These are phyloP conservation scores for Strigops habroptila DNA, from an alignment of 2,113 vertebrate genomes.

Conservation along the genomic window DNA sequence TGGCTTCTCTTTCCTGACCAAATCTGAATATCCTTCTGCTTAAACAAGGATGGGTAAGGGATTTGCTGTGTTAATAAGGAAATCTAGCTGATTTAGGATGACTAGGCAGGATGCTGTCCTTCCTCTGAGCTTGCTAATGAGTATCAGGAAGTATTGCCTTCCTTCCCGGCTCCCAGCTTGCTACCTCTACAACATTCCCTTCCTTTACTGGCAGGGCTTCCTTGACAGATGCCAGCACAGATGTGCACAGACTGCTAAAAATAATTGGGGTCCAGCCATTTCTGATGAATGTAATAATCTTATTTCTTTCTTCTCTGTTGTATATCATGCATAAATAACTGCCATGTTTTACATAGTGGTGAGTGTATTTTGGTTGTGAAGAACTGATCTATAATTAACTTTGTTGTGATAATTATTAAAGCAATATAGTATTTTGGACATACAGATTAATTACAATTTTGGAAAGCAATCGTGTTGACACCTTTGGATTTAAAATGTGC, in stretches of 20 bases:
- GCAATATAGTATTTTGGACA: not conserved
- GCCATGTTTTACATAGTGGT: not conserved
- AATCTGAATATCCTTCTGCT: not conserved
- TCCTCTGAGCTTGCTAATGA: slow-evolving; percentile 1
- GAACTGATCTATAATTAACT: not conserved
- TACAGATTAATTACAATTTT: not conserved
- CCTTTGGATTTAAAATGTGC: not conserved
- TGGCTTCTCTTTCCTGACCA: not conserved
- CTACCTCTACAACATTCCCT: not conserved
- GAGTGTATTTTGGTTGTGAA: not conserved
- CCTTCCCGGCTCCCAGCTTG: slow-evolving; percentile 15
- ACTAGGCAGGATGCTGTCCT: slow-evolving; percentile 23
- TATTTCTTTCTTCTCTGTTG: not conserved
- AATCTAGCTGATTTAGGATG: slow-evolving; percentile 15
- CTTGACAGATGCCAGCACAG: not conserved
- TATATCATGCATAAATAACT: not conserved
- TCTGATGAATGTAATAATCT: not conserved
- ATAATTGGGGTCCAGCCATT: not conserved
- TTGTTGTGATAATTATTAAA: not conserved
- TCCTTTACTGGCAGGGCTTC: not conserved
- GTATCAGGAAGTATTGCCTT: slow-evolving; percentile 33
- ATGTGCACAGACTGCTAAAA: not conserved
- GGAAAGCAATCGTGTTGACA: not conserved
- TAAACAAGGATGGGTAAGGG: not conserved
- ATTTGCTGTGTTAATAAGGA: not conserved